Evolutionary conservation across 1,140 invertebrate genomes (phyloP).

Genomic region (Vanessa atalanta): DNA sequence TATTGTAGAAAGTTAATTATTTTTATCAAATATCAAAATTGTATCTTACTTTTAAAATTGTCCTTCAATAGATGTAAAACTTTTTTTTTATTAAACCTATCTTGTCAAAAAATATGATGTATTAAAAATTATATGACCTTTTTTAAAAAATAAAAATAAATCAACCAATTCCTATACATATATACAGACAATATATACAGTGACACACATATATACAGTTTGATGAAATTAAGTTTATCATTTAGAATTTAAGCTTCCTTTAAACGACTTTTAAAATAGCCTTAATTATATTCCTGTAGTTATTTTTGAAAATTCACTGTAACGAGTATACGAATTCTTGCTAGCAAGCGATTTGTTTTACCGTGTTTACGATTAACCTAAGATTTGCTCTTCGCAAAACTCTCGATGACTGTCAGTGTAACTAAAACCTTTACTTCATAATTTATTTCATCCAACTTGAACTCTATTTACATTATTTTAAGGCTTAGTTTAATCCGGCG

Average conservation of each 20-base stretch:
- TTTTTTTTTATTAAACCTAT: no score
- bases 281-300: not conserved
- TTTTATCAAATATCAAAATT: no score
- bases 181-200: no score
- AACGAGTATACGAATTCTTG: conserved; percentile 29
- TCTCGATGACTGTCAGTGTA: conserved; percentile 39
- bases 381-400: conserved; percentile 39
- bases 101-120: no score
- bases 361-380: conserved; percentile 33
- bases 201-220: no score
- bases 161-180: no score
- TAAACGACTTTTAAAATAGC: not conserved
- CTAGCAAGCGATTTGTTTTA: conserved; percentile 34
- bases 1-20: no score
- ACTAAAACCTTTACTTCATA: conserved; percentile 23
- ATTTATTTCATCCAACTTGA: conserved; percentile 8
- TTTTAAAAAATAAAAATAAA: no score
- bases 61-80: no score
- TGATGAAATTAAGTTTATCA: no score
- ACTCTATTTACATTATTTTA: conserved; percentile 15
- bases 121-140: no score
- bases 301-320: conserved; percentile 9
- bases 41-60: no score
- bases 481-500: conserved; percentile 24
- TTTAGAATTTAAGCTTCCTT: not conserved